A percentile compares a stretch with the other conserved stretches of the same genome.
phyloP scores from a whole-genome alignment of 2,113 vertebrate species.

The Argyrosomus japonicus region DNA sequence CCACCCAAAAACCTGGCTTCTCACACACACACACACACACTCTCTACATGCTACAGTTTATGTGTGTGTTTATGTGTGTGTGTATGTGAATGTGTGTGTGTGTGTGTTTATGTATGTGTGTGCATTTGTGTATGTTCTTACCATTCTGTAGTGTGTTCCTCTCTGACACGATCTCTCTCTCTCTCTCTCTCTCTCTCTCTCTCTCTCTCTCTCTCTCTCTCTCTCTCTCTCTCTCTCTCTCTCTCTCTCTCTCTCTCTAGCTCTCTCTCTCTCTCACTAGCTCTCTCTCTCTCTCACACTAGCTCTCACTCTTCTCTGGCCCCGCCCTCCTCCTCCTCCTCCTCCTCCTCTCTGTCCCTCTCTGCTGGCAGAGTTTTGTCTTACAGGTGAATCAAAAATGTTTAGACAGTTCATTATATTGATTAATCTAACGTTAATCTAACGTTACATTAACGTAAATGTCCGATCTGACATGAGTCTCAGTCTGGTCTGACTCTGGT shows the following conservation, averaged over 20 bases:
- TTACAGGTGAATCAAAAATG: neutral
- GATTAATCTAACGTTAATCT: too few species aligned
- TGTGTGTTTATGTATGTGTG: constrained; percentile 7
- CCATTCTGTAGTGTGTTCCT: constrained; percentile 71
- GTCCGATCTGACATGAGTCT: too few species aligned
- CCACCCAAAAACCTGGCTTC: neutral
- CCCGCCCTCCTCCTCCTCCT: neutral
- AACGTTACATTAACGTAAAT: too few species aligned
- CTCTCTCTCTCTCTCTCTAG: constrained; percentile 35
- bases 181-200: constrained; percentile 14
- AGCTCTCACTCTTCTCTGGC: constrained; percentile 41
- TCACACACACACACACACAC: too few species aligned
- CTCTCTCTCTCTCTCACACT: constrained; percentile 49
- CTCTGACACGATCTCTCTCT: constrained; percentile 57
- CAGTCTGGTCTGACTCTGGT: too few species aligned
- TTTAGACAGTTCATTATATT: too few species aligned
- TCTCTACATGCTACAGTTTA: neutral
- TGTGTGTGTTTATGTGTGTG: neutral
- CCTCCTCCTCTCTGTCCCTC: constrained; percentile 27
- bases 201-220: constrained; percentile 49
- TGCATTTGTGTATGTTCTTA: too few species aligned
- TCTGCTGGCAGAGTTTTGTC: constrained; percentile 43
- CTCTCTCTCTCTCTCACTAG: constrained; percentile 10
- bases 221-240: constrained; percentile 10
- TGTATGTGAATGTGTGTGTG: neutral